phyloP scores from a whole-genome alignment of 1,140 invertebrate species.

The Paralvinella palmiformis region DNA sequence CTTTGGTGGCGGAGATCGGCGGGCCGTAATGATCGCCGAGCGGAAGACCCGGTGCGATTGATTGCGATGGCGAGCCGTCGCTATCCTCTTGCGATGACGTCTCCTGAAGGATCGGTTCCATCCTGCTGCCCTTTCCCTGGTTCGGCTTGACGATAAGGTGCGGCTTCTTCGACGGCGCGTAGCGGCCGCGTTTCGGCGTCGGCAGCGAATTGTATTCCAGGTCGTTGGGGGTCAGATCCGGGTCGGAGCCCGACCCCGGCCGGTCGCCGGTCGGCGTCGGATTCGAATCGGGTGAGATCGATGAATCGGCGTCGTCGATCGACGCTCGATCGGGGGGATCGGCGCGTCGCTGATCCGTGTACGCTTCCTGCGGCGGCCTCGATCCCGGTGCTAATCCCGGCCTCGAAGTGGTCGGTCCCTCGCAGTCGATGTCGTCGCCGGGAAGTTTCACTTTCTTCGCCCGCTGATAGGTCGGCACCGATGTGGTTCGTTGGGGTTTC shows the following conservation, averaged over 20 bases:
- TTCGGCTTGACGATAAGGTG: conserved; percentile 1
- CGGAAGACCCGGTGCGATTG: no score
- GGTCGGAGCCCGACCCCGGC: background rate
- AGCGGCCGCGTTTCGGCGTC: background rate
- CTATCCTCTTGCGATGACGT: background rate
- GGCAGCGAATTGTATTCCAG: background rate
- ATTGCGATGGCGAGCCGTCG: no score
- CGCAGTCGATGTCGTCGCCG: background rate
- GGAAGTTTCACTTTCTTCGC: background rate
- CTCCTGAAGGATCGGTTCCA: background rate
- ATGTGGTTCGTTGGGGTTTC: background rate
- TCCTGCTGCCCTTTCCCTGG: background rate
- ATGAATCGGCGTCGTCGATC: background rate
- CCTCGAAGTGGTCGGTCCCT: no score
- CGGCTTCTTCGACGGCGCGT: conserved; percentile 1
- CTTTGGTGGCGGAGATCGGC: background rate
- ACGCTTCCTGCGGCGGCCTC: background rate
- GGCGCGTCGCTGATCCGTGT: background rate
- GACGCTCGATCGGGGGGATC: background rate
- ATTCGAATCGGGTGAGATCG: background rate
- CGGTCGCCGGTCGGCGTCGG: background rate
- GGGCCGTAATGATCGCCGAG: no score
- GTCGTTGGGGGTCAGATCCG: background rate
- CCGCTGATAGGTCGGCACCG: background rate
- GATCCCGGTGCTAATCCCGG: background rate